Evolutionary conservation across 1,140 invertebrate species (phyloP).

Genomic region (Zaprionus inermis): DNA sequence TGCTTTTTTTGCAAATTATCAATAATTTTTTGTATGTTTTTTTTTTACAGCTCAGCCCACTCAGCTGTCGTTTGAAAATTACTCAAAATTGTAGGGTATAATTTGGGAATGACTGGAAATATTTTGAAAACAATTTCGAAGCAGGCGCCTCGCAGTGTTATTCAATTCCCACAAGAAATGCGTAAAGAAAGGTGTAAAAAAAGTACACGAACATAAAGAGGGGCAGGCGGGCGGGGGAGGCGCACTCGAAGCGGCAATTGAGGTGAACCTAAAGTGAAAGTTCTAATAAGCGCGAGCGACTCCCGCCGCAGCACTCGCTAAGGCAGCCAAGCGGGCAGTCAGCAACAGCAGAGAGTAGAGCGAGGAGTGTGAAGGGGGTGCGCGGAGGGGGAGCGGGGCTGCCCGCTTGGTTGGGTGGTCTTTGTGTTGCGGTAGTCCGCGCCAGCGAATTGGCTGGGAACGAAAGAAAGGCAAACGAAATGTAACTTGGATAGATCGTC

Average conservation of each 20-base stretch:
- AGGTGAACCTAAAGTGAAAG: constrained; percentile 78
- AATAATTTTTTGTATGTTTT: too few relatives aligned
- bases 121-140: neutral
- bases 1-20: too few relatives aligned
- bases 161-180: constrained; percentile 47
- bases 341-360: neutral
- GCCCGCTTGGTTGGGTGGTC: constrained; percentile 5
- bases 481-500: constrained; percentile 15
- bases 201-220: constrained; percentile 5
- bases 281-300: constrained; percentile 67
- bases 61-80: too few relatives aligned
- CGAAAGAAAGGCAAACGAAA: constrained; percentile 61
- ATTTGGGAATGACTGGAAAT: neutral
- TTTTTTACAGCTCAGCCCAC: too few relatives aligned
- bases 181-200: constrained; percentile 32
- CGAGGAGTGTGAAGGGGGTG: neutral
- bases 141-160: constrained; percentile 36
- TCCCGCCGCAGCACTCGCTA: neutral
- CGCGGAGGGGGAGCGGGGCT: neutral
- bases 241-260: constrained; percentile 43
- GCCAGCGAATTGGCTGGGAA: constrained; percentile 28
- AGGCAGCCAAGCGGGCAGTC: constrained; percentile 1
- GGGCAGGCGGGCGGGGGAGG: constrained; percentile 9
- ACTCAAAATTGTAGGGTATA: too few relatives aligned
- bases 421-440: constrained; percentile 70